A percentile compares a stretch with the other conserved stretches of the same genome.
Evolutionary conservation across 2,888 invertebrate species (phyloP).

Genomic region (Deroplatys truncata): DNA sequence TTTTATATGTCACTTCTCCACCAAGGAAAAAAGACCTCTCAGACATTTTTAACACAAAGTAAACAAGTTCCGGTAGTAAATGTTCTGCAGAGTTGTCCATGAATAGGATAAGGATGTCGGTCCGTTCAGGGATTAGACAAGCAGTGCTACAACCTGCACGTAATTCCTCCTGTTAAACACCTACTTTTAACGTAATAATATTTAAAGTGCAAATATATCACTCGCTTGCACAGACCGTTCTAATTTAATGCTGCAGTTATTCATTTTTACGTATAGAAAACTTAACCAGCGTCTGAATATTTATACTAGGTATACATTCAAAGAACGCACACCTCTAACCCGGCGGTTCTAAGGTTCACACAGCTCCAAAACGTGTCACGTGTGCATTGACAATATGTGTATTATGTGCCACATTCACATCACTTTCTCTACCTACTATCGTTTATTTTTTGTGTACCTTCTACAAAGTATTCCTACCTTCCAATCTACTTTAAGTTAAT

Average conservation of each 20-base stretch:
- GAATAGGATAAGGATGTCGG: neutral
- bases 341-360: neutral
- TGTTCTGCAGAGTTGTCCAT: neutral
- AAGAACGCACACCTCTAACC: neutral
- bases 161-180: neutral
- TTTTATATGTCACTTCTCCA: neutral
- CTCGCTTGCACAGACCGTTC: neutral
- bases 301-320: neutral
- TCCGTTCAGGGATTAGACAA: too few relatives aligned
- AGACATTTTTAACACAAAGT: neutral
- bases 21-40: neutral
- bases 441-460: too few relatives aligned
- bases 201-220: neutral
- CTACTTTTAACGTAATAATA: neutral
- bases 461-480: too few relatives aligned
- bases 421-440: too few relatives aligned
- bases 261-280: neutral
- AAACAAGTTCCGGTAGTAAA: neutral
- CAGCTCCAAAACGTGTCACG: too few relatives aligned
- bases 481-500: too few relatives aligned
- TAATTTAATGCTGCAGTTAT: neutral
- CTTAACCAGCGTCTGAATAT: neutral
- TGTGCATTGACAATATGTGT: too few relatives aligned
- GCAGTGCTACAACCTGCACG: neutral
- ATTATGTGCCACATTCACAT: too few relatives aligned